Evolutionary conservation across 1,140 invertebrate genomes (phyloP).

Genomic region (Ephestia elutella): DNA sequence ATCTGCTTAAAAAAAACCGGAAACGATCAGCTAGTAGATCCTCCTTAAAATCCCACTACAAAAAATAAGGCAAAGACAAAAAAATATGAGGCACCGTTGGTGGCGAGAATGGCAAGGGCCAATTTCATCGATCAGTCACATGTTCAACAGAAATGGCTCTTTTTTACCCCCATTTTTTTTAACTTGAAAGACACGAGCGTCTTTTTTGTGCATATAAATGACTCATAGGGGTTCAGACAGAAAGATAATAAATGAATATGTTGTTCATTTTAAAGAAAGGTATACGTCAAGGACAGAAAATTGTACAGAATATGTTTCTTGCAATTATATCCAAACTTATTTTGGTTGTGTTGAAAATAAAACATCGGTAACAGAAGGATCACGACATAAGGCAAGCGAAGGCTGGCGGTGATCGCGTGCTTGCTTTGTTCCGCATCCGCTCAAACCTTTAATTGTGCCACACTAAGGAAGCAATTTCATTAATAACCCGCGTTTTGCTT

Average conservation of each 20-base stretch:
- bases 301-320: no score
- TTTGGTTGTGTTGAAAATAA: no score
- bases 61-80: slow-evolving; percentile 45
- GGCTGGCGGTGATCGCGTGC: slow-evolving; percentile 56
- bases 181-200: no score
- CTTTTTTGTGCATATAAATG: no score
- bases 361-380: neutral
- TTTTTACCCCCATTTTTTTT: neutral
- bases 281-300: no score
- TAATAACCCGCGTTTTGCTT: slow-evolving; percentile 32
- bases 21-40: neutral
- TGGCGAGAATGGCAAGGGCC: slow-evolving; percentile 28
- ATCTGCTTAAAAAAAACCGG: neutral
- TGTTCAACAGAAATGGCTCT: slow-evolving; percentile 26
- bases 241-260: no score
- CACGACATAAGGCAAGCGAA: slow-evolving; percentile 61
- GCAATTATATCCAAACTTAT: no score
- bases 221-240: no score
- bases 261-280: no score
- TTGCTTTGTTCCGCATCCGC: slow-evolving; percentile 52
- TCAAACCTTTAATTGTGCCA: slow-evolving; percentile 47
- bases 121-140: slow-evolving; percentile 32
- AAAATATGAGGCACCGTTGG: slow-evolving; percentile 43
- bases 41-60: slow-evolving; percentile 11
- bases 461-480: slow-evolving; percentile 42